Conservation (phyloP, 2,797 vertebrate species). For the Rousettus madagascariensis region DNA sequence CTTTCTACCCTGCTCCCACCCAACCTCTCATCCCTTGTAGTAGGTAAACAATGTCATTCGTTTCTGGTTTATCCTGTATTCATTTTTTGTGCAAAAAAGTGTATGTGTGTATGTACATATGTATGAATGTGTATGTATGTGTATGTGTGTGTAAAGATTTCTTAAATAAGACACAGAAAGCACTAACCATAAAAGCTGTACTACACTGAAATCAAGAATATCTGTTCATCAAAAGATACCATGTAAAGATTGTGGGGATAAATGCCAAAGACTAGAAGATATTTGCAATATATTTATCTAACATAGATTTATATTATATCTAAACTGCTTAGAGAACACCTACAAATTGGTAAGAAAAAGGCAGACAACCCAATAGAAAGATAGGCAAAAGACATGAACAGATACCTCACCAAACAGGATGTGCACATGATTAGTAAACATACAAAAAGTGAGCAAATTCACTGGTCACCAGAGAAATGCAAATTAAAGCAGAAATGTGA, state of each 20-base stretch:
- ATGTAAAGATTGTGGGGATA: not conserved
- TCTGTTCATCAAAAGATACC: not conserved
- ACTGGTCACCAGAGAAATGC: not conserved
- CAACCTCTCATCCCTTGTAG: not conserved
- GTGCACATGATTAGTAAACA: not conserved
- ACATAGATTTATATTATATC: not conserved
- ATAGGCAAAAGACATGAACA: not conserved
- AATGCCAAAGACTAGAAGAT: conserved; percentile 1
- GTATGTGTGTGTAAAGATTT: not conserved
- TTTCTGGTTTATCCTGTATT: conserved; percentile 18
- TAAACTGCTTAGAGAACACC: not conserved
- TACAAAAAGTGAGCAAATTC: not conserved
- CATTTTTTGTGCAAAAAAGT: not conserved
- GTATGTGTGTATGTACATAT: not conserved
- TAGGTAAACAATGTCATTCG: not conserved
- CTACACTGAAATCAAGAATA: conserved; percentile 24
- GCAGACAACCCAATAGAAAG: not conserved
- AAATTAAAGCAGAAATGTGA: conserved; percentile 8
- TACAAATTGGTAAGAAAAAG: not conserved
- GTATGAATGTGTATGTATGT: not conserved
- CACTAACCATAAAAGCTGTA: not conserved
- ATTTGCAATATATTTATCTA: not conserved
- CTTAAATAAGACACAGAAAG: conserved; percentile 30
- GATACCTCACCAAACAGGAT: not conserved
- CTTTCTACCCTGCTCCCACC: not conserved